Conservation (phyloP, 2,888 invertebrate genomes). For the Eilema depressum region DNA sequence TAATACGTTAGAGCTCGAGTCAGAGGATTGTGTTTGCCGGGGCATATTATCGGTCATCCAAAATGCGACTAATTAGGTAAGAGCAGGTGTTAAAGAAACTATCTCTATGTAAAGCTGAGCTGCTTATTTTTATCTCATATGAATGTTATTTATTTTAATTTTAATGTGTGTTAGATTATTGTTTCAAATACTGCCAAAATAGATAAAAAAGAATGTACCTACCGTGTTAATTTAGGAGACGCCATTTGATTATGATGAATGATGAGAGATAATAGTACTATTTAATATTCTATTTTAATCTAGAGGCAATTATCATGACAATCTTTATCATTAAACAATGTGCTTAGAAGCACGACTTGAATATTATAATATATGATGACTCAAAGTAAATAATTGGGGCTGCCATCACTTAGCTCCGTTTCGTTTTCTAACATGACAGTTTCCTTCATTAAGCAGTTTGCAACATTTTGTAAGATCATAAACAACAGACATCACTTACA, state of each 20-base stretch:
- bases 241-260: neutral
- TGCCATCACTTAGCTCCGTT: no score
- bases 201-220: neutral
- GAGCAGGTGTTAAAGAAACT: neutral
- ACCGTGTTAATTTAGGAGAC: neutral
- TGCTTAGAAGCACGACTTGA: neutral
- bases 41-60: neutral
- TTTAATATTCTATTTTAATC: neutral
- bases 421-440: neutral
- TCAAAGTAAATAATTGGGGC: neutral
- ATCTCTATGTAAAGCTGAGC: neutral
- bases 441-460: neutral
- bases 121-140: neutral
- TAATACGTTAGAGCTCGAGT: neutral
- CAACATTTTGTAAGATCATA: neutral
- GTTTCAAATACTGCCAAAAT: neutral
- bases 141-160: neutral
- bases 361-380: neutral
- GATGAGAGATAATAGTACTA: constrained; percentile 1
- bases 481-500: neutral
- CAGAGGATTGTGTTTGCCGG: neutral
- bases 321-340: no score
- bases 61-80: neutral
- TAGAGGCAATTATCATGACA: neutral
- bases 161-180: neutral